A percentile compares a stretch with the other conserved stretches of the same genome.
phyloP scores from a whole-genome alignment of 2,888 invertebrate species.

The Tenthredo distinguenda region DNA sequence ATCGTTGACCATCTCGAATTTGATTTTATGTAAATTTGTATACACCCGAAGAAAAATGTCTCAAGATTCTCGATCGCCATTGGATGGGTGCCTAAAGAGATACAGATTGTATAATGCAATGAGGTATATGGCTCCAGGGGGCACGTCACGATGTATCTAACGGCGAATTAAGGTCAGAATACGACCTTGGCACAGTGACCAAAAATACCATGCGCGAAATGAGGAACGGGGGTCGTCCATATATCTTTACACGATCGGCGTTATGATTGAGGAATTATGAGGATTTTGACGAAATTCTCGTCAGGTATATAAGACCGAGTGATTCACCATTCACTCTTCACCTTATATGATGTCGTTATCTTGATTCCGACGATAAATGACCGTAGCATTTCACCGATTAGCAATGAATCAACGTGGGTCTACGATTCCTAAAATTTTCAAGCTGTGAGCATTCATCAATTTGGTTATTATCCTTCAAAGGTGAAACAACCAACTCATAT shows the following conservation, averaged over 20 bases:
- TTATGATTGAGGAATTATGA: slow-evolving; percentile 25
- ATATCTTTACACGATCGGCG: slow-evolving; percentile 17
- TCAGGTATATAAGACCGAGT: neutral
- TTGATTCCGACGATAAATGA: slow-evolving; percentile 5
- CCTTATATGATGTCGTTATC: neutral
- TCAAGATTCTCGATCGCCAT: neutral
- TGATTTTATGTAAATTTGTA: neutral
- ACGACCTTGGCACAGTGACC: slow-evolving; percentile 51
- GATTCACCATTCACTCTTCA: slow-evolving; percentile 3
- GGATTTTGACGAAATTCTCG: slow-evolving; percentile 33
- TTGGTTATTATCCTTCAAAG: neutral
- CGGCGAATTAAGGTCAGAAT: slow-evolving; percentile 45
- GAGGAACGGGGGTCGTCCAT: slow-evolving; percentile 16
- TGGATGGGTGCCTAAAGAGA: neutral
- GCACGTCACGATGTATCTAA: slow-evolving; percentile 42
- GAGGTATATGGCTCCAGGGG: neutral
- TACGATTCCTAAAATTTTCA: neutral
- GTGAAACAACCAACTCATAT: neutral
- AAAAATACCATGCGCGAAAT: slow-evolving; percentile 41
- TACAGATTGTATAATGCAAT: slow-evolving; percentile 7
- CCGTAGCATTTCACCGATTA: slow-evolving; percentile 6
- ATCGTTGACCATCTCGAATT: neutral
- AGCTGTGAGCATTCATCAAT: neutral
- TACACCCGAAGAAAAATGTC: neutral
- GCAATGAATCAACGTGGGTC: neutral